Percentiles rank a stretch among this genome's conserved stretches.
These are phyloP conservation scores for Drosophila funebris DNA, from an alignment of 1,140 invertebrate genomes.

Conservation along the genomic window DNA sequence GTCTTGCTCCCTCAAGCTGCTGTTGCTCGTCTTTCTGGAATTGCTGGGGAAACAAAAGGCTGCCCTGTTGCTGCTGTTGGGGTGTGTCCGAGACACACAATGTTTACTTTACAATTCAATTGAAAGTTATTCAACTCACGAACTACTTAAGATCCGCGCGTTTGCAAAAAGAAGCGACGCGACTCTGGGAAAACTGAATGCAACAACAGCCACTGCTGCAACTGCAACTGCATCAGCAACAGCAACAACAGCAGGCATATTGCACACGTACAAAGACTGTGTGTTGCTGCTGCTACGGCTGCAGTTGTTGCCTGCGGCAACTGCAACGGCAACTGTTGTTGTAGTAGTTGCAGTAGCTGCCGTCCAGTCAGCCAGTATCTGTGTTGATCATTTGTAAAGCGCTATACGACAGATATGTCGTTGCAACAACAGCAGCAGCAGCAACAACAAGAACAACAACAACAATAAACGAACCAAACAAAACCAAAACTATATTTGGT, in stretches of 20 bases:
- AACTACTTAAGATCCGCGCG: conserved; percentile 78
- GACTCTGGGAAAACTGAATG: conserved; percentile 71
- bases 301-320: conserved; percentile 30
- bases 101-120: conserved; percentile 83
- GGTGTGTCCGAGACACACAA: conserved; percentile 75
- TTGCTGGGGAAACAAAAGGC: conserved; percentile 60
- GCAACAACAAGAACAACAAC: conserved; percentile 16
- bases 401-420: conserved; percentile 69
- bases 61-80: conserved; percentile 50
- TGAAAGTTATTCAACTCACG: conserved; percentile 83
- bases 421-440: conserved; percentile 31
- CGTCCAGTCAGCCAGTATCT: conserved; percentile 62
- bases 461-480: conserved; percentile 14
- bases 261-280: conserved; percentile 59
- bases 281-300: conserved; percentile 24
- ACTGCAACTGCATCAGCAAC: conserved; percentile 15
- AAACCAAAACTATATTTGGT: conserved; percentile 28
- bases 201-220: conserved; percentile 36
- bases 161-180: conserved; percentile 68
- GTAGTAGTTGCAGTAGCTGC: conserved; percentile 63
- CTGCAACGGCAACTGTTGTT: conserved; percentile 27
- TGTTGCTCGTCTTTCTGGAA: conserved; percentile 16
- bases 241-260: conserved; percentile 50
- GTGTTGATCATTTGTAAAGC: conserved; percentile 78
- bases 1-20: background rate